phyloP scores from a whole-genome alignment of 1,140 invertebrate genomes.

The Neodiprion fabricii region DNA sequence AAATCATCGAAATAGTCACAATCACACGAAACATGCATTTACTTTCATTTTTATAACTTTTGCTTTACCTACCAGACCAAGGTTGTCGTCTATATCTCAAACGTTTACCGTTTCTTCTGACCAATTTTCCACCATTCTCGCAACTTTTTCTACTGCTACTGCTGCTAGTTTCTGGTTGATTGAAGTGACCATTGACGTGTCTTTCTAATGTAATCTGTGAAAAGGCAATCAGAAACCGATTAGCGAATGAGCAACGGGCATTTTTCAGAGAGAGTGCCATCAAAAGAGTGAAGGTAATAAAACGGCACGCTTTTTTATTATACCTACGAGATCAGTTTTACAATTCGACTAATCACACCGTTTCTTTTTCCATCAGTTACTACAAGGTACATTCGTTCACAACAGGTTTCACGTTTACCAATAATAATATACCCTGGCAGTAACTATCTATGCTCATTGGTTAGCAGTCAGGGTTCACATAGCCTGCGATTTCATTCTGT shows the following conservation, averaged over 20 bases:
- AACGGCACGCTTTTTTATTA: not conserved
- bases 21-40: not conserved
- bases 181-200: constrained; percentile 95
- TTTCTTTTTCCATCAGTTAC: too few species aligned
- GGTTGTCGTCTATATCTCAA: constrained; percentile 82
- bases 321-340: not conserved
- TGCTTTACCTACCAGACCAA: constrained; percentile 71
- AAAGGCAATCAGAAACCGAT: constrained; percentile 27
- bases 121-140: constrained; percentile 75
- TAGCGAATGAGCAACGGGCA: constrained; percentile 22
- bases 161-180: constrained; percentile 67
- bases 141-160: constrained; percentile 70
- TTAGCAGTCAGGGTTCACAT: too few species aligned
- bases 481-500: too few species aligned
- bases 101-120: constrained; percentile 85
- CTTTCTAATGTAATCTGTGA: constrained; percentile 83
- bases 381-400: too few species aligned
- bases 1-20: constrained; percentile 24
- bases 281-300: not conserved
- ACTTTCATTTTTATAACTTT: constrained; percentile 3
- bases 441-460: too few species aligned
- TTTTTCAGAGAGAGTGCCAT: constrained; percentile 30
- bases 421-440: too few species aligned
- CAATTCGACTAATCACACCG: too few species aligned
- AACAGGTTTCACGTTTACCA: too few species aligned